Conservation (phyloP, 2,888 invertebrate genomes). For the Cephus pulcher region DNA sequence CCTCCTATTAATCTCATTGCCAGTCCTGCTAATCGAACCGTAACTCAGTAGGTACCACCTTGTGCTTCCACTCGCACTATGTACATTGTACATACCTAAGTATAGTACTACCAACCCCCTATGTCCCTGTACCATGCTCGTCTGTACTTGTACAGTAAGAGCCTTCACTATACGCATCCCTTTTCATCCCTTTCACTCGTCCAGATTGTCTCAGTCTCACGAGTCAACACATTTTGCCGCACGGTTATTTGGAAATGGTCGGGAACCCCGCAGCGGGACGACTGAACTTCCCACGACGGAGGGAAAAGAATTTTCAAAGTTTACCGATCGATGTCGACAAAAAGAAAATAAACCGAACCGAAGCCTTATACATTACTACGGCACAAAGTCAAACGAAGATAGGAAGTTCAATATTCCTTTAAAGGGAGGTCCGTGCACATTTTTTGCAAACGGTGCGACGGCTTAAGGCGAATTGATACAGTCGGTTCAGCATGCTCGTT, state of each 20-base stretch:
- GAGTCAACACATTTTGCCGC: background rate
- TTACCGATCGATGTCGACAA: background rate
- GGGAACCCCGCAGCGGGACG: background rate
- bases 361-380: background rate
- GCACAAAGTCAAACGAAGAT: background rate
- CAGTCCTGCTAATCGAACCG: slow-evolving; percentile 69
- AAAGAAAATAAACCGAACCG: background rate
- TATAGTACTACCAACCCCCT: background rate
- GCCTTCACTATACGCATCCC: background rate
- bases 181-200: background rate
- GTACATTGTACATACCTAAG: too few relatives aligned
- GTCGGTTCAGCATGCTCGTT: slow-evolving; percentile 11
- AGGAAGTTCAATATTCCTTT: background rate
- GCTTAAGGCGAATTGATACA: slow-evolving; percentile 40
- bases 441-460: background rate
- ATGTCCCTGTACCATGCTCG: background rate
- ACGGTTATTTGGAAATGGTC: background rate
- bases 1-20: slow-evolving; percentile 60
- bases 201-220: background rate
- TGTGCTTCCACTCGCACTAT: background rate
- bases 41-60: slow-evolving; percentile 62
- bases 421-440: background rate
- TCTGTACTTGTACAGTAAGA: background rate
- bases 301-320: background rate
- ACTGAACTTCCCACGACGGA: background rate